phyloP scores from a whole-genome alignment of 2,797 vertebrate genomes.

The Sparidentex hasta region DNA sequence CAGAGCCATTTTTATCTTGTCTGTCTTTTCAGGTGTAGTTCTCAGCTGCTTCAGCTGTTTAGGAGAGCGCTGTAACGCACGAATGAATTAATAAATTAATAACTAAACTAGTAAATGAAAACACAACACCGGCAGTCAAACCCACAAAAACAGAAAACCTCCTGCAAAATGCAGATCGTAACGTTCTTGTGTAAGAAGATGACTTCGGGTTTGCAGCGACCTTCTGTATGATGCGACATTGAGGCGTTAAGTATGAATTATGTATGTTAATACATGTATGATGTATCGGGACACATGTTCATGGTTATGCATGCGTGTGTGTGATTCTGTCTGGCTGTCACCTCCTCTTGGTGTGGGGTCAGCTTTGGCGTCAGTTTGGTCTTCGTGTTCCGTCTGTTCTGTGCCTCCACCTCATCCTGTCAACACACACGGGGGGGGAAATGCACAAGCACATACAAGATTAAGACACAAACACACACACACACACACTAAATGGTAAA shows the following conservation, averaged over 20 bases:
- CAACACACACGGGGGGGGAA: constrained; percentile 9
- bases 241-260: background rate
- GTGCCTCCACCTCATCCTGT: constrained; percentile 81
- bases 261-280: background rate
- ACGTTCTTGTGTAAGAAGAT: background rate
- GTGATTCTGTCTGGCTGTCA: constrained; percentile 43
- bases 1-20: too few species aligned
- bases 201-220: background rate
- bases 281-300: background rate
- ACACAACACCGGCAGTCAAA: background rate
- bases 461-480: constrained; percentile 5
- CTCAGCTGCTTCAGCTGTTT: too few species aligned
- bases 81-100: too few species aligned
- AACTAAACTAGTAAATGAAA: too few species aligned
- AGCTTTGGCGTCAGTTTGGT: constrained; percentile 71
- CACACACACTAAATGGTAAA: background rate
- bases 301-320: background rate
- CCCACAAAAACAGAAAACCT: background rate
- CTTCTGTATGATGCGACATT: background rate
- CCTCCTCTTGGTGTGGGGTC: constrained; percentile 77
- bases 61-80: too few species aligned
- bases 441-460: background rate
- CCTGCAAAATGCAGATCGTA: background rate
- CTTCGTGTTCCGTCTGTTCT: constrained; percentile 81
- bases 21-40: too few species aligned